Percentiles rank a stretch among this genome's conserved stretches.
Evolutionary conservation across 2,113 vertebrate species (phyloP).

Genomic region (Acrocephalus kingi): DNA sequence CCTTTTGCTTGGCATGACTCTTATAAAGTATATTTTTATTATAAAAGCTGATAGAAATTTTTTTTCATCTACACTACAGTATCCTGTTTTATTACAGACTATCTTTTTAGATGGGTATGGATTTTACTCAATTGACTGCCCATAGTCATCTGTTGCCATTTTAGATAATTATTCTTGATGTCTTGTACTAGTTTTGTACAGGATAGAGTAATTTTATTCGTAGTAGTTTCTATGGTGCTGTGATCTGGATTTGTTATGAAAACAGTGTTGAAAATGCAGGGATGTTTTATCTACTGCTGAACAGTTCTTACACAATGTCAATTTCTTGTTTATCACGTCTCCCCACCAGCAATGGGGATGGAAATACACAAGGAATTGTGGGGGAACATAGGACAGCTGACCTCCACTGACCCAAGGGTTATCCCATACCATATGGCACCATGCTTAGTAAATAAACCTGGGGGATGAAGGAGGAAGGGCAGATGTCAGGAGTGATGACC

Average conservation of each 20-base stretch:
- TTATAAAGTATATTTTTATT: conserved; percentile 49
- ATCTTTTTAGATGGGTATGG: not conserved
- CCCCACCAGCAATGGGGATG: accelerated
- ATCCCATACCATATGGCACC: not conserved
- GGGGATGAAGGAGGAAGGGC: not conserved
- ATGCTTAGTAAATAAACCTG: not conserved
- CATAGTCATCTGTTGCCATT: not conserved
- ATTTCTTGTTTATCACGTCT: not conserved
- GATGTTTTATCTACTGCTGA: not conserved
- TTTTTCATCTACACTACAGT: not conserved
- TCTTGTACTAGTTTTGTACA: not conserved
- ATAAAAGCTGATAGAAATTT: conserved; percentile 53
- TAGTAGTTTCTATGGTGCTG: not conserved
- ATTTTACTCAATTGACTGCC: not conserved
- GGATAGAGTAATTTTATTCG: not conserved
- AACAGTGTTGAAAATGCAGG: not conserved
- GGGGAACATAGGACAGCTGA: not conserved
- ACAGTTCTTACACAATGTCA: not conserved
- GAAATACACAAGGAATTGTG: not conserved
- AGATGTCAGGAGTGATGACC: accelerated
- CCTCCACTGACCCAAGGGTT: not conserved
- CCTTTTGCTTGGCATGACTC: conserved; percentile 17
- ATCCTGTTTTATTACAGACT: not conserved
- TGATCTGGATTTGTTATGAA: not conserved
- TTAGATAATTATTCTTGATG: not conserved